Evolutionary conservation across 2,113 vertebrate genomes (phyloP), one percentile per base, ranked within the genome.

Genomic region (Capricornis sumatraensis): DNA sequence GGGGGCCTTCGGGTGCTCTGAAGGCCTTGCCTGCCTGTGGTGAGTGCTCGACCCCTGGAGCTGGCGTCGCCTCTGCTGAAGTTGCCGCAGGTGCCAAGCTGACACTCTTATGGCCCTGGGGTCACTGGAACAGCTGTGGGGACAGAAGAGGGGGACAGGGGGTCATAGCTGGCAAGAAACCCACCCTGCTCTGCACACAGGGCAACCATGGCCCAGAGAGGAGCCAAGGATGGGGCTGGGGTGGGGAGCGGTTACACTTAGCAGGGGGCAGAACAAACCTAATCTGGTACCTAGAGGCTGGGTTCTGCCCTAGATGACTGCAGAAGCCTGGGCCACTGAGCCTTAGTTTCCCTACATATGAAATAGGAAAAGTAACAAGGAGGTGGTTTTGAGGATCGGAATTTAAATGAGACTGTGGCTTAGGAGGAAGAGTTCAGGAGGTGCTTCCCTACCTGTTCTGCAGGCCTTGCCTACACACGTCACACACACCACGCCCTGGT

Each of bases 51-150:
- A 7, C 81, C 82, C 45, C 96, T 88, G 30, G 87, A 88, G 45
- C 9, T 91, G 85, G 7, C 0, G 76, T 0, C 0, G 79, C 40
- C 23, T 83, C 89, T 84, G 53, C 94, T 88, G 93, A 58, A 0
- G 43, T 16, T 23, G 90, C 86, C 43, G 3, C 25, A 99, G 90
- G 30, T 95, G 98, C 58, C 0, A 4, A 12, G 98, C 97, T 12
- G 98, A 88, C 50, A 97, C 71, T 36, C 95, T 93, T 67, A 98
- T 17, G 62, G 99, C 99, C 47, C 0, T 94, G 1, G 45, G 50
- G 1, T 6, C 81, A 36, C 17, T 23, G 1, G 58, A 95, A 82
- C 98, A 99, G 81, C 98, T 99, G 97, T 0, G 74, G 74, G 74
- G 43, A 94, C 23, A 96, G 50, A 33, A 93, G 33, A 76, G 33